Evolutionary conservation across 2,113 vertebrate species (phyloP), one percentile per base, ranked within the genome.

Genomic region (Xenopus laevis): DNA sequence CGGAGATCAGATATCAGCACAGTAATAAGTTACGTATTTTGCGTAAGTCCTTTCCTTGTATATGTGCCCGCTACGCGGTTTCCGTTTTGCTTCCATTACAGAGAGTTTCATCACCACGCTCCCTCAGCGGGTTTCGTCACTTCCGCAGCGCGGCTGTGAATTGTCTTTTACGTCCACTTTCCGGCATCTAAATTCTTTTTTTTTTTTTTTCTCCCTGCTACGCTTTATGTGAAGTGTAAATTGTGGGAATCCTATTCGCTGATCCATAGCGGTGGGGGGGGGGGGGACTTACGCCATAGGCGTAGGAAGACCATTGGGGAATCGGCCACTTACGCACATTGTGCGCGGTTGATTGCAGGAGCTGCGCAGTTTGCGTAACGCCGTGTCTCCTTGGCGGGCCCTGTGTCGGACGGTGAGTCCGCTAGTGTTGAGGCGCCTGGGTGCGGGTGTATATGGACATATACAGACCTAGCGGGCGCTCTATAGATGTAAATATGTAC

Each of bases 311-410:
- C 30, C 7, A 1, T 33, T 68, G 33, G 65, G 61, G 73, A 75
- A 75, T 75, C 40, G 8, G 13, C 11, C 10, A 20, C 13, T 68
- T 75, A 60, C 73, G 73, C 18, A 18, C 4, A 16, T 15, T 1
- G 40, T n/a, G 30, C 6, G 27, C 62, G 4, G 13, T 3, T 9
- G 8, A 17, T 13, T 4, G 58, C 17, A 33, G 10, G n/a, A 58
- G 7, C 21, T 75, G 73, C 73, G 73, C 23, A 62, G n/a, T 62
- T 75, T 75, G 18, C 73, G 73, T 75, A 68, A 62, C 10, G 73
- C 73, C 65, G 65, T 55, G 60, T 75, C 73, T 75, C 73, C 73
- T 75, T 75, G 73, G 73, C 73, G 73, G 73, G 73, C 73, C 73
- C 59, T 53, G 72, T 52, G 58, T 75, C 65, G 65, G 65, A 68